A percentile compares a stretch with the other conserved stretches of the same genome.
These are phyloP conservation scores for Ephydatia muelleri DNA, from an alignment of 37 sponge, comb jelly and placozoan genomes.

Conservation along the genomic window DNA sequence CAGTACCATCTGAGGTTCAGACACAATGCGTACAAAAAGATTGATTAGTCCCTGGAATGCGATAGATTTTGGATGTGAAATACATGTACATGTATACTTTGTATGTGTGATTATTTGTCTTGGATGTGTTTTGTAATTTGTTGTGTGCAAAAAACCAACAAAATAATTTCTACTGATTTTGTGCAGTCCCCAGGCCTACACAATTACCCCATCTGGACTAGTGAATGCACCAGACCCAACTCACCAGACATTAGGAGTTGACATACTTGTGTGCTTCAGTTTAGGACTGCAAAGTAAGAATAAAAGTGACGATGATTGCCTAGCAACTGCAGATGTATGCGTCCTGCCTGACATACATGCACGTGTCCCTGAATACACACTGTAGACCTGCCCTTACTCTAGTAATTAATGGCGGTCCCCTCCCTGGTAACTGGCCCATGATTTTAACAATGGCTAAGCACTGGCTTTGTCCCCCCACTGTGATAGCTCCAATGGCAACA, in stretches of 20 bases:
- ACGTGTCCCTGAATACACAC: neutral
- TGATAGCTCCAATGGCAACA: too few species aligned
- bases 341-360: neutral
- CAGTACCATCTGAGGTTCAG: neutral
- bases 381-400: too few species aligned
- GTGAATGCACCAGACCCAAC: neutral
- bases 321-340: neutral
- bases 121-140: too few species aligned
- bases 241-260: neutral
- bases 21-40: neutral
- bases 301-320: too few species aligned
- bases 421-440: neutral
- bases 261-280: neutral
- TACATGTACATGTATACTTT: neutral
- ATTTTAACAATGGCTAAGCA: too few species aligned
- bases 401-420: too few species aligned
- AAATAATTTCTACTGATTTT: too few species aligned
- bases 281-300: neutral
- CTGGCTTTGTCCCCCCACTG: too few species aligned
- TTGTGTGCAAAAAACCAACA: too few species aligned
- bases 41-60: neutral
- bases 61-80: neutral
- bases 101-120: too few species aligned
- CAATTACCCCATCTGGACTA: too few species aligned
- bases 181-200: too few species aligned